Evolutionary conservation across 2,797 vertebrate species (phyloP), one percentile per base, ranked within the genome.

Genomic region (Loris lydekkerianus): DNA sequence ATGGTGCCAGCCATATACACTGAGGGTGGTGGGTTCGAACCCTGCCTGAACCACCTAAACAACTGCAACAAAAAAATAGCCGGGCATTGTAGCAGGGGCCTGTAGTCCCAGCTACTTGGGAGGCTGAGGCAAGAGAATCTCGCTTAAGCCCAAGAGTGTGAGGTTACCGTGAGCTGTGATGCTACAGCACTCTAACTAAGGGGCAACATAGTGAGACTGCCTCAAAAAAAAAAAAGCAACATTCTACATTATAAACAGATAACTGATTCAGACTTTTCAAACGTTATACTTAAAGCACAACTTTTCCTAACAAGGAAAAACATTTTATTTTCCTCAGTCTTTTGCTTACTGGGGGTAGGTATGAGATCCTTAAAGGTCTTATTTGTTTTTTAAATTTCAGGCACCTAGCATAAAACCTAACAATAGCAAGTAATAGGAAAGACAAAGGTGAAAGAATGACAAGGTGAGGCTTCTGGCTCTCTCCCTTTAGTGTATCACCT

Each of bases 251-350:
- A 61, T 89, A 81, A 86, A 60, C 27, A 25, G 27, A 18, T 58
- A 86, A 85, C 65, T 31, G 40, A 93, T 49, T 78, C 43, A 95
- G 67, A 46, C 56, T 93, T 91, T 34, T 87, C 80, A 83, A 81
- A 72, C 0, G 49, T 11, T 81, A 63, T 72, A 69, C n/a, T 92
- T 72, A 86, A 86, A 92, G 73, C 60, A 96, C 53, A 92, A 73
- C 58, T 40, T 86, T 81, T 89, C 67, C 89, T 89, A 94, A 96
- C 40, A 91, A 95, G 95, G 56, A 58, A 90, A 73, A 91, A 93
- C 46, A 91, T 87, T 94, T 89, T 82, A 70, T 72, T 80, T 65
- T 27, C 29, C 29, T n/a, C 25, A 61, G 31, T 91, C 60, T 90
- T 86, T 93, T 84, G 76, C 40, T 97, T 76, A 67, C 7, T 82